Evolutionary conservation across 2,888 invertebrate genomes (phyloP).

Genomic region (Troilus luridus): DNA sequence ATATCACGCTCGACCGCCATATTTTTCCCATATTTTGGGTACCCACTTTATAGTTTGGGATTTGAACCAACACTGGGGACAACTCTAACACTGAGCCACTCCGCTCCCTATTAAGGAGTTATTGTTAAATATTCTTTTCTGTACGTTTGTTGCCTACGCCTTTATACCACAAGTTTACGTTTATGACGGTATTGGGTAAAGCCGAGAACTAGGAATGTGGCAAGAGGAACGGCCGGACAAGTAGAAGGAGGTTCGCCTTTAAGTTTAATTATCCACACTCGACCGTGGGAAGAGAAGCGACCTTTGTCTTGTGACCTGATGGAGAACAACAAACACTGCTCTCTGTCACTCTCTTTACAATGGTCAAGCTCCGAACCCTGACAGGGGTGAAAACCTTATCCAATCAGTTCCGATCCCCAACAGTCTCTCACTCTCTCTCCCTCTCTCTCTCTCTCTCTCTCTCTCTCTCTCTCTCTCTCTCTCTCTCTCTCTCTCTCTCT

Average conservation of each 20-base stretch:
- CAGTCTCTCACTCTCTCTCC: not conserved
- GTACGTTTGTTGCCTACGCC: not conserved
- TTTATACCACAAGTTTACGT: not conserved
- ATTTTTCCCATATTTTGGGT: too few relatives aligned
- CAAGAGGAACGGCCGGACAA: not conserved
- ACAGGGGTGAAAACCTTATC: conserved; percentile 40
- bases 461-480: too few relatives aligned
- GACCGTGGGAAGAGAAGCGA: not conserved
- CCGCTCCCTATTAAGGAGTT: too few relatives aligned
- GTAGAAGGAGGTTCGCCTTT: conserved; percentile 2
- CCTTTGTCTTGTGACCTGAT: conserved; percentile 40
- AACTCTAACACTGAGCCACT: too few relatives aligned
- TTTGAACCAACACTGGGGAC: too few relatives aligned
- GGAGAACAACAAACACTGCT: conserved; percentile 43
- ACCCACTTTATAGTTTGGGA: too few relatives aligned
- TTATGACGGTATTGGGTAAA: not conserved
- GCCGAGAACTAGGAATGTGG: not conserved
- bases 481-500: too few relatives aligned
- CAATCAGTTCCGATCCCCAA: conserved; percentile 21
- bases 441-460: too few relatives aligned
- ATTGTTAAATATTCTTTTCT: too few relatives aligned
- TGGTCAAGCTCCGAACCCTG: conserved; percentile 21
- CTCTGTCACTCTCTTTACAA: conserved; percentile 47
- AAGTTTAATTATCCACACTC: conserved; percentile 42
- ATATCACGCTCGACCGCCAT: too few relatives aligned